A percentile compares a stretch with the other conserved stretches of the same genome.
Evolutionary conservation across 2,888 invertebrate species (phyloP).

Genomic region (Drosophila niveifrons): DNA sequence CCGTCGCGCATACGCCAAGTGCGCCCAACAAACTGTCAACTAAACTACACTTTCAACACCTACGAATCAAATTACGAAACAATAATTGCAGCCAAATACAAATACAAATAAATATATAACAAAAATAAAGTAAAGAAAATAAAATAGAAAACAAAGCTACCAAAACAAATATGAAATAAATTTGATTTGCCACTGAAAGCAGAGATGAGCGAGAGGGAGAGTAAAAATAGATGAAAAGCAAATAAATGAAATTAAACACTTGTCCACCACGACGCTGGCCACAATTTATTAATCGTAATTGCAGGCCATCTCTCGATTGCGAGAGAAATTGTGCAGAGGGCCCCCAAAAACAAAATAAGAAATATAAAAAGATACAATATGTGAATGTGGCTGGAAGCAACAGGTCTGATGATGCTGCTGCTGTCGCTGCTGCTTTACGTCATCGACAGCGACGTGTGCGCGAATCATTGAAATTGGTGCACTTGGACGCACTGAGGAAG

Average conservation of each 20-base stretch:
- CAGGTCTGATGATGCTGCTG: conserved; percentile 53
- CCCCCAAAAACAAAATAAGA: neutral
- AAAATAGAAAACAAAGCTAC: conserved; percentile 53
- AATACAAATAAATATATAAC: conserved; percentile 18
- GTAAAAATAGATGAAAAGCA: conserved; percentile 35
- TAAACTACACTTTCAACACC: conserved; percentile 69
- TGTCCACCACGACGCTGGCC: conserved; percentile 65
- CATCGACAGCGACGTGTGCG: conserved; percentile 49
- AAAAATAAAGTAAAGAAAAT: conserved; percentile 37
- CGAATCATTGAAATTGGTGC: conserved; percentile 75
- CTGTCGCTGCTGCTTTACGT: conserved; percentile 66
- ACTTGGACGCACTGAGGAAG: conserved; percentile 73
- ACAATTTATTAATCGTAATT: conserved; percentile 75
- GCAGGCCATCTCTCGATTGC: conserved; percentile 58
- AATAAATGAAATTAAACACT: conserved; percentile 59
- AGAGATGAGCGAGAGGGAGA: conserved; percentile 1
- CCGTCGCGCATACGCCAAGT: conserved; percentile 41
- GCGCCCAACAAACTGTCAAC: conserved; percentile 67
- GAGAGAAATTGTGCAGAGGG: conserved; percentile 67
- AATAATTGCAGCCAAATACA: conserved; percentile 69
- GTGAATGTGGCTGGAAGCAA: conserved; percentile 21
- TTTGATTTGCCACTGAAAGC: conserved; percentile 21
- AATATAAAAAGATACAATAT: neutral
- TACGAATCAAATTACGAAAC: conserved; percentile 74
- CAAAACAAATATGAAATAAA: conserved; percentile 63